Percentiles rank a stretch among this genome's conserved stretches.
These are phyloP conservation scores for Philereme vetulata DNA, from an alignment of 2,888 invertebrate genomes.

Conservation along the genomic window DNA sequence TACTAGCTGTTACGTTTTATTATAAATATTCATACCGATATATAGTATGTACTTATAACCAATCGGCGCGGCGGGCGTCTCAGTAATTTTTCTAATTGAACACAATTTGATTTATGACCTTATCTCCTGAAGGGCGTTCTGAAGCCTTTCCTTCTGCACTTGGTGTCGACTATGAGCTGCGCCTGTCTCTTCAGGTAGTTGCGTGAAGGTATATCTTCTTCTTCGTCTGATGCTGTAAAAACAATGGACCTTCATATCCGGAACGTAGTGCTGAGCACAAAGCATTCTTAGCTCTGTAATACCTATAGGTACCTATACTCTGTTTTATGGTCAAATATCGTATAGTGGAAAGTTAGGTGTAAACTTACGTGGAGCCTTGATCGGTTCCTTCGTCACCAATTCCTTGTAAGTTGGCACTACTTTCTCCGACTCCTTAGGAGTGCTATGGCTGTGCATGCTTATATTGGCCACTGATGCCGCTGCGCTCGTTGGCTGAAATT, in stretches of 20 bases:
- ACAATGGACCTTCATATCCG: too few species aligned
- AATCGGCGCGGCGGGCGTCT: too few species aligned
- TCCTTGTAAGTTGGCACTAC: slow-evolving; percentile 70
- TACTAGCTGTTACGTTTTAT: too few species aligned
- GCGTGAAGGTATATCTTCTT: slow-evolving; percentile 92
- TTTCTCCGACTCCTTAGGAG: slow-evolving; percentile 67
- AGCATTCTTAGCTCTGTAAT: too few species aligned
- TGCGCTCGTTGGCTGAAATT: slow-evolving; percentile 65
- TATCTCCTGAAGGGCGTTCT: slow-evolving; percentile 70
- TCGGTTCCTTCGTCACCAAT: slow-evolving; percentile 65
- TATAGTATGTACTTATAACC: too few species aligned
- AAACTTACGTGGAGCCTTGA: slow-evolving; percentile 62
- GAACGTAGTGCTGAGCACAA: too few species aligned
- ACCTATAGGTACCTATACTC: too few species aligned
- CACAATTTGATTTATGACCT: too few species aligned
- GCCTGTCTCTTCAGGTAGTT: slow-evolving; percentile 92
- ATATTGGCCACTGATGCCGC: slow-evolving; percentile 69
- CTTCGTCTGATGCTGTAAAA: slow-evolving; percentile 87
- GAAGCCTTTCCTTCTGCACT: slow-evolving; percentile 90
- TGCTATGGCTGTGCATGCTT: slow-evolving; percentile 70
- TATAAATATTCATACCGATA: too few species aligned
- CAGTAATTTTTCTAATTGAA: too few species aligned
- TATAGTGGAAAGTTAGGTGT: too few species aligned
- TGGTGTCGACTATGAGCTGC: slow-evolving; percentile 92
- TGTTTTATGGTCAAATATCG: too few species aligned